phyloP scores from a whole-genome alignment of 2,888 invertebrate genomes.

The Epsilonema sp. region DNA sequence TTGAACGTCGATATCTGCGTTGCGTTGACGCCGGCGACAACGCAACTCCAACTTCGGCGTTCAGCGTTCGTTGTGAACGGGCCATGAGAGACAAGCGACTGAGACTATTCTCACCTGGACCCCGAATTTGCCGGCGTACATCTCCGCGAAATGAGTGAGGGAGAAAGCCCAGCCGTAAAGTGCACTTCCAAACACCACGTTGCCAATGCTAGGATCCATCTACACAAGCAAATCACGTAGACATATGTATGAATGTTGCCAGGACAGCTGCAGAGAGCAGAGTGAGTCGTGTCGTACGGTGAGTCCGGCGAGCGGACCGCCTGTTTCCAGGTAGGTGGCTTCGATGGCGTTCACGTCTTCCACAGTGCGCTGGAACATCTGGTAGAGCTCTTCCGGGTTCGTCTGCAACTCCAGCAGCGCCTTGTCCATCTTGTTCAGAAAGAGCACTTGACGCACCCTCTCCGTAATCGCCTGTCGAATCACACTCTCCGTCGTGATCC shows the following conservation, averaged over 20 bases:
- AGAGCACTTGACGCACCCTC: constrained; percentile 11
- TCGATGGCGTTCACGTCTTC: constrained; percentile 11
- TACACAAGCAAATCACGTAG: no score
- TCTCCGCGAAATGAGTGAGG: constrained; percentile 10
- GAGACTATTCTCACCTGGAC: not conserved
- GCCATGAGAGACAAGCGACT: no score
- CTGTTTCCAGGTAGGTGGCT: constrained; percentile 9
- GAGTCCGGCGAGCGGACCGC: not conserved
- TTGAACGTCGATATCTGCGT: no score
- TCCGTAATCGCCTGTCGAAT: constrained; percentile 12
- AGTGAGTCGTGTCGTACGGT: not conserved
- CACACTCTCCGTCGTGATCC: constrained; percentile 15
- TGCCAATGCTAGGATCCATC: constrained; percentile 11
- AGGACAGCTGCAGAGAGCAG: no score
- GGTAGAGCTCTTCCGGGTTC: constrained; percentile 80
- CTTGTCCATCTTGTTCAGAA: constrained; percentile 14
- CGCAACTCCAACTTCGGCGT: no score
- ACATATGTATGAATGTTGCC: no score
- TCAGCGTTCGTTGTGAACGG: no score
- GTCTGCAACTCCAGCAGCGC: constrained; percentile 28
- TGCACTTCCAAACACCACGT: constrained; percentile 13
- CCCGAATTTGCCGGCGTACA: constrained; percentile 3
- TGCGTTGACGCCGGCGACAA: no score
- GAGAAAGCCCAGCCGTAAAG: constrained; percentile 14
- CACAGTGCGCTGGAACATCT: constrained; percentile 45